These are phyloP conservation scores for Epinotia bilunana DNA, from an alignment of 2,888 invertebrate genomes.

Conservation along the genomic window DNA sequence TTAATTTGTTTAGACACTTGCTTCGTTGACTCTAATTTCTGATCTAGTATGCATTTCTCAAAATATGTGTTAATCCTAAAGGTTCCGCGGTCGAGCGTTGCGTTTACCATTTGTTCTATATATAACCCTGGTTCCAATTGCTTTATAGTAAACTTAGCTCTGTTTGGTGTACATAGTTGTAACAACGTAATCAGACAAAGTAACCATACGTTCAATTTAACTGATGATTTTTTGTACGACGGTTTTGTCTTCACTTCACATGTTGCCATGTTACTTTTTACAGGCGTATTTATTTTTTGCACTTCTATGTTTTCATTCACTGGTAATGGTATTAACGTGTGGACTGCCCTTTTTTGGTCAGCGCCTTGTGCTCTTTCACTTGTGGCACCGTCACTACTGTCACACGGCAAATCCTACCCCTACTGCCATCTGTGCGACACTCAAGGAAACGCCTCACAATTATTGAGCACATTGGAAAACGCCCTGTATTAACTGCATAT, in stretches of 20 bases:
- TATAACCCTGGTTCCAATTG: not conserved
- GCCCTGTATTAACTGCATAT: too few relatives aligned
- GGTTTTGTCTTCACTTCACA: not conserved
- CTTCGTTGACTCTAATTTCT: not conserved
- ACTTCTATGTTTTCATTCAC: not conserved
- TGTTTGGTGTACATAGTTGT: not conserved
- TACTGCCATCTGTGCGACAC: too few relatives aligned
- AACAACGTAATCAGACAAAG: not conserved
- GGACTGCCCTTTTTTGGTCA: not conserved
- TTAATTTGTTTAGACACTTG: not conserved
- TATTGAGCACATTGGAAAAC: too few relatives aligned
- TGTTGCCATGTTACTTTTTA: not conserved
- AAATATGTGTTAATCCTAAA: not conserved
- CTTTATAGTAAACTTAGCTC: not conserved
- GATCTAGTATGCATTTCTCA: not conserved
- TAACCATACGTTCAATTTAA: not conserved
- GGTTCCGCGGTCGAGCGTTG: not conserved
- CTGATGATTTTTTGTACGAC: not conserved
- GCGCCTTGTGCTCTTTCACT: too few relatives aligned
- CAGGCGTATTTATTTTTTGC: not conserved
- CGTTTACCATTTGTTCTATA: too few relatives aligned
- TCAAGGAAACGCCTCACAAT: too few relatives aligned
- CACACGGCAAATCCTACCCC: too few relatives aligned
- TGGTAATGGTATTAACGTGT: not conserved
- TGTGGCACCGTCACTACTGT: too few relatives aligned